Evolutionary conservation across 2,797 vertebrate species (phyloP), one percentile per base, ranked within the genome.

Genomic region (Hippoglossus hippoglossus): DNA sequence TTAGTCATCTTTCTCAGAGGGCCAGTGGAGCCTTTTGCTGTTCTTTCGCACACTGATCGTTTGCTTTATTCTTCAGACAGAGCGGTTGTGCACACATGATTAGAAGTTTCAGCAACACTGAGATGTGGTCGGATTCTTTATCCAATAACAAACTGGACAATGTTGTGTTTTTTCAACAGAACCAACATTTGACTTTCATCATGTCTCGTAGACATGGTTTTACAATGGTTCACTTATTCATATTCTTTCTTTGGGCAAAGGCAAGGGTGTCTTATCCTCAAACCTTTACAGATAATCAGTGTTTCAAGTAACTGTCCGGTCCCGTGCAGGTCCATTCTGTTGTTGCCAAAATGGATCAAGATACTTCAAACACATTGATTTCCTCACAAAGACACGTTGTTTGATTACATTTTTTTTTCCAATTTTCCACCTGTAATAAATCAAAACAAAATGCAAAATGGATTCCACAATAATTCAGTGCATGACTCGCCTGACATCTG

Each of bases 1-100:
- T 89, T 91, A 91, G 91, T 87, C 87, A 88, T 92, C 82, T 89
- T 90, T 90, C 88, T 91, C 87, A 76, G 81, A 88, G 77, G 74
- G 64, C 87, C 67, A 73, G 49, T 54, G 50, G 64, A 84, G 74
- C 63, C 51, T 83, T 82, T 78, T 61, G 57, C 55, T 61, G 68
- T 60, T 22, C 72, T 81, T 75, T 83, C 82, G 52, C 77, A 22
- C 75, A 22, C 61, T 67, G 67, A 71, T 83, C 2, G 51, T 83
- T 83, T 62, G 24, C 22, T 72, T 71, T 53, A 59, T 70, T 71
- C 25, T 57, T 50, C 31, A 69, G 47, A 63, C 51, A 62, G 22
- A 72, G 28, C 24, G 57, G 28, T 67, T 80, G 15, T 12, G 12
- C 24, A 75, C 51, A 69, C 44, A 72, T 77, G 26, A 75, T 65